Evolutionary conservation across 2,888 invertebrate species (phyloP).

Genomic region (Dexiosoma caninum): DNA sequence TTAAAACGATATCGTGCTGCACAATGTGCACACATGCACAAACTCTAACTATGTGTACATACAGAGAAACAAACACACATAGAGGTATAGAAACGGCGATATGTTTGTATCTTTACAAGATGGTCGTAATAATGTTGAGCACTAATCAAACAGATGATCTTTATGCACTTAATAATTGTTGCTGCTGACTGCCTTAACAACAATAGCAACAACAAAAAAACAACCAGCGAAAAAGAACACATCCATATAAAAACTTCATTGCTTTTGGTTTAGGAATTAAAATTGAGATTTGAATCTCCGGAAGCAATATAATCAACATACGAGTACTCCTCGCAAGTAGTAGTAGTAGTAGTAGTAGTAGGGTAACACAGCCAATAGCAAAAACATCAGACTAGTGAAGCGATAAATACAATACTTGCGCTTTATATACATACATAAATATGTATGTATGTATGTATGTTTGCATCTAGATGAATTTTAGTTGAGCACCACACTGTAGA

Average conservation of each 20-base stretch:
- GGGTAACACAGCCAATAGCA: not conserved
- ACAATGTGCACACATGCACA: constrained; percentile 7
- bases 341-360: constrained; percentile 34
- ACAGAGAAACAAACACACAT: no score
- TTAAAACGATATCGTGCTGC: constrained; percentile 46
- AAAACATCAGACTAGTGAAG: constrained; percentile 45
- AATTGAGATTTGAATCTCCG: constrained; percentile 71
- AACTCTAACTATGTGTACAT: no score
- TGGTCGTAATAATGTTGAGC: constrained; percentile 59
- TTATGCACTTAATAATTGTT: constrained; percentile 75
- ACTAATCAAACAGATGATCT: constrained; percentile 69
- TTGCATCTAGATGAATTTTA: constrained; percentile 8
- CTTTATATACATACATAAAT: not conserved
- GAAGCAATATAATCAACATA: constrained; percentile 70
- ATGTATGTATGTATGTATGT: not conserved
- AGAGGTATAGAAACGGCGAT: constrained; percentile 10
- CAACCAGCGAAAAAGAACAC: not conserved
- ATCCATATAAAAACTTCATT: constrained; percentile 23
- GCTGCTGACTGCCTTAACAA: constrained; percentile 60
- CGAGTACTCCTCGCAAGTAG: constrained; percentile 24
- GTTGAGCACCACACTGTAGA: constrained; percentile 17
- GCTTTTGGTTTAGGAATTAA: constrained; percentile 64
- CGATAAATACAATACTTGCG: constrained; percentile 46
- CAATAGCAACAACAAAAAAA: constrained; percentile 27
- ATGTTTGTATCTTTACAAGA: constrained; percentile 56